Percentiles rank a stretch among this genome's conserved stretches.
Evolutionary conservation across 1,140 invertebrate species (phyloP).

Genomic region (Helicorthomorpha holstii): DNA sequence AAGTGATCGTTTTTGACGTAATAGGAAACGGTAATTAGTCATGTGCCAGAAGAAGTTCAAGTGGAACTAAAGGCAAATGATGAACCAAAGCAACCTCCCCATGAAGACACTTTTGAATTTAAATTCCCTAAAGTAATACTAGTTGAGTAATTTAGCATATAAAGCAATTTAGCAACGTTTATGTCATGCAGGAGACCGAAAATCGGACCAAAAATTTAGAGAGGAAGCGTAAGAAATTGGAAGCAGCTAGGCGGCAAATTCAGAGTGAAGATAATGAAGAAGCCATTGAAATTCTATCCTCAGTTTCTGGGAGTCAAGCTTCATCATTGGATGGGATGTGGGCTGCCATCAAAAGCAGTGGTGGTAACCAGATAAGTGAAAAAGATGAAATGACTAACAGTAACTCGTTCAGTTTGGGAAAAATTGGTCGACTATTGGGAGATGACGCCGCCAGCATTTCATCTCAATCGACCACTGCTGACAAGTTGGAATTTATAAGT

Average conservation of each 20-base stretch:
- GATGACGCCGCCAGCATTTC: slow-evolving; percentile 24
- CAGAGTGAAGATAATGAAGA: slow-evolving; percentile 61
- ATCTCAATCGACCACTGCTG: not conserved
- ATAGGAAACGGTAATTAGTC: too few relatives aligned
- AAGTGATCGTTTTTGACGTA: too few relatives aligned
- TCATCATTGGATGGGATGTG: slow-evolving; percentile 46
- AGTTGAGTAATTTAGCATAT: slow-evolving; percentile 1
- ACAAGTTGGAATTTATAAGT: not conserved
- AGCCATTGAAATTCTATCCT: slow-evolving; percentile 34
- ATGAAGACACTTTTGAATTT: slow-evolving; percentile 9
- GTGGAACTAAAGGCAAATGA: too few relatives aligned
- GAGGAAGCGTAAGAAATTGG: slow-evolving; percentile 46
- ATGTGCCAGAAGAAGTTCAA: too few relatives aligned
- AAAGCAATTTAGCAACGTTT: slow-evolving; percentile 5
- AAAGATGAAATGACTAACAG: slow-evolving; percentile 62
- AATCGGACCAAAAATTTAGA: slow-evolving; percentile 21
- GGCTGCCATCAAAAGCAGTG: slow-evolving; percentile 36
- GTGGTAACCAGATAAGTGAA: slow-evolving; percentile 65
- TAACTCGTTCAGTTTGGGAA: slow-evolving; percentile 54
- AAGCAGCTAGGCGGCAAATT: slow-evolving; percentile 63
- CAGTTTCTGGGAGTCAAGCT: slow-evolving; percentile 59
- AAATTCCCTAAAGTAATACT: slow-evolving; percentile 1
- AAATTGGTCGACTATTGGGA: slow-evolving; percentile 53
- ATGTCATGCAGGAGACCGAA: slow-evolving; percentile 18
- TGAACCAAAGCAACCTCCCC: too few relatives aligned